A percentile compares a stretch with the other conserved stretches of the same genome.
Conservation (phyloP, 2,888 invertebrate species). For the Tetrapedia diversipes region DNA sequence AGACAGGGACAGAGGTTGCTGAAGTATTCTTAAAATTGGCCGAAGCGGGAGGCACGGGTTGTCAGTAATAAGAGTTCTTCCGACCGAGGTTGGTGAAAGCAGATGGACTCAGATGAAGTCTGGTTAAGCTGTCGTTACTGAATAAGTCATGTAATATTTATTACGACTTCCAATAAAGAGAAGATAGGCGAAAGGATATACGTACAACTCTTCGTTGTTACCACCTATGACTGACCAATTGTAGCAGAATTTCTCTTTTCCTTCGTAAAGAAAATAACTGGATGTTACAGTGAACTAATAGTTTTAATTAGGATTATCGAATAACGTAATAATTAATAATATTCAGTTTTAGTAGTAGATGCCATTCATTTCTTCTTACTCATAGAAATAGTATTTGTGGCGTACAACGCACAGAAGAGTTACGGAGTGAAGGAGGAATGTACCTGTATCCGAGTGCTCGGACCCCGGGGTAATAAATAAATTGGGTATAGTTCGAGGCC, state of each 20-base stretch:
- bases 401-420: too few relatives aligned
- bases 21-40: slow-evolving; percentile 41
- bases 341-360: neutral
- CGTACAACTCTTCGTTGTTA: slow-evolving; percentile 29
- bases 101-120: neutral
- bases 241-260: neutral
- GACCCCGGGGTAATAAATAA: too few relatives aligned
- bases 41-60: slow-evolving; percentile 2
- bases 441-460: too few relatives aligned
- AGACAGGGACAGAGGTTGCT: slow-evolving; percentile 6
- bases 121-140: too few relatives aligned
- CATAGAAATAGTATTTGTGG: too few relatives aligned
- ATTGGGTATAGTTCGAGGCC: too few relatives aligned
- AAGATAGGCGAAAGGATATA: neutral
- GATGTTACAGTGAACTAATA: neutral
- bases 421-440: too few relatives aligned
- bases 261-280: neutral
- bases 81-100: slow-evolving; percentile 5
- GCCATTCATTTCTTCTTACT: neutral
- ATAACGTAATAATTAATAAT: neutral
- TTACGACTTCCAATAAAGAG: slow-evolving; percentile 4
- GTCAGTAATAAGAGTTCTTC: slow-evolving; percentile 38
- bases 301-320: neutral
- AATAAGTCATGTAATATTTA: slow-evolving; percentile 31
- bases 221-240: slow-evolving; percentile 21